A percentile compares a stretch with the other conserved stretches of the same genome.
Evolutionary conservation across 2,797 vertebrate species (phyloP).

Genomic region (Anguilla megastoma): DNA sequence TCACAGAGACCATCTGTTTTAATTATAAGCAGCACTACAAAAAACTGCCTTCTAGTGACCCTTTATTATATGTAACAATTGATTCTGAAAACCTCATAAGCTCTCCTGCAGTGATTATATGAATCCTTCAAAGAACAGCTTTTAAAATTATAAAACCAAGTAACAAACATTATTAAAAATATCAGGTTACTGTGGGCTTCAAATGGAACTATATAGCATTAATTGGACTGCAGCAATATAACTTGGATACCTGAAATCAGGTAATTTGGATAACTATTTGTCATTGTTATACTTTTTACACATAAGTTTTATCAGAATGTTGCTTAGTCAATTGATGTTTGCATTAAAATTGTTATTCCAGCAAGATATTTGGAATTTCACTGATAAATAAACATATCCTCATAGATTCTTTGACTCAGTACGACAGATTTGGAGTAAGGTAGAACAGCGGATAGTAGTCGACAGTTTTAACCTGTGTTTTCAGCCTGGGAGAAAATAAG

Average conservation of each 20-base stretch:
- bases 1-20: conserved; percentile 26
- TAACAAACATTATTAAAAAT: neutral
- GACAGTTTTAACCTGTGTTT: neutral
- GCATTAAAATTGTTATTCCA: neutral
- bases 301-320: neutral
- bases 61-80: conserved; percentile 2
- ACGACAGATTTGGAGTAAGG: neutral
- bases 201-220: conserved; percentile 8
- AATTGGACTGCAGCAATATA: neutral
- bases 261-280: neutral
- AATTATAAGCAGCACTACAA: neutral
- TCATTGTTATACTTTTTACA: neutral
- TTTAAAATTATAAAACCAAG: neutral
- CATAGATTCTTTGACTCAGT: neutral
- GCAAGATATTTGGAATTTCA: neutral
- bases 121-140: neutral
- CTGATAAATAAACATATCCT: neutral
- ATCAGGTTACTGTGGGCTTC: neutral
- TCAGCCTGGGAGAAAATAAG: neutral
- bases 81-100: neutral
- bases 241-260: neutral
- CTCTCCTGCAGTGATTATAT: neutral
- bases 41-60: neutral
- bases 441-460: neutral
- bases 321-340: neutral